Conservation (phyloP, 2,888 invertebrate species). For the Yponomeuta evonymella region DNA sequence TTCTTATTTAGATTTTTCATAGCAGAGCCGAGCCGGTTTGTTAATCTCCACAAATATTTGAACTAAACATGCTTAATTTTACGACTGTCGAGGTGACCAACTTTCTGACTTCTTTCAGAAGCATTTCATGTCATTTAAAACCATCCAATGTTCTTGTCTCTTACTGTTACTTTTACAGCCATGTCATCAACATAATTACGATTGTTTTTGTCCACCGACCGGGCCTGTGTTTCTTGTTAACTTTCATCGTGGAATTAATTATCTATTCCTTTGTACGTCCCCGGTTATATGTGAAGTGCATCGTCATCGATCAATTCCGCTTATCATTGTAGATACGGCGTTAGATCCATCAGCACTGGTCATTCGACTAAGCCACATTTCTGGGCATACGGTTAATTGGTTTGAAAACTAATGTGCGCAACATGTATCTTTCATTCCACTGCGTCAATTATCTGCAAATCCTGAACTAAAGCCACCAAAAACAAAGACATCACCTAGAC, state of each 20-base stretch:
- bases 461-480: too few relatives aligned
- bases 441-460: too few relatives aligned
- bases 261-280: slow-evolving; percentile 59
- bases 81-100: too few relatives aligned
- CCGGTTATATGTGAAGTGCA: slow-evolving; percentile 38
- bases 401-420: background rate
- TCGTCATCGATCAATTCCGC: slow-evolving; percentile 65
- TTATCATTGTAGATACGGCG: slow-evolving; percentile 48
- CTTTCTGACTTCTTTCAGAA: too few relatives aligned
- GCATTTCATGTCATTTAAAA: too few relatives aligned
- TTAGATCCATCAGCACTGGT: slow-evolving; percentile 7
- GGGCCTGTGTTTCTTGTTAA: slow-evolving; percentile 44
- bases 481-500: too few relatives aligned
- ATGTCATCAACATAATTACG: slow-evolving; percentile 30
- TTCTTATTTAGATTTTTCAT: slow-evolving; percentile 23
- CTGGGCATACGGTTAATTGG: background rate
- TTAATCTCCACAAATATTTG: slow-evolving; percentile 13
- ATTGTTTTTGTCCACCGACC: slow-evolving; percentile 39
- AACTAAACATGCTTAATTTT: too few relatives aligned
- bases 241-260: slow-evolving; percentile 67
- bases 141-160: slow-evolving; percentile 24
- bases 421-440: too few relatives aligned
- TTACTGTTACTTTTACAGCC: slow-evolving; percentile 30
- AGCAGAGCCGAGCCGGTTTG: slow-evolving; percentile 22
- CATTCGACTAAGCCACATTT: background rate